Evolutionary conservation across 2,113 vertebrate species (phyloP).

Genomic region (Cranoglanis bouderius): DNA sequence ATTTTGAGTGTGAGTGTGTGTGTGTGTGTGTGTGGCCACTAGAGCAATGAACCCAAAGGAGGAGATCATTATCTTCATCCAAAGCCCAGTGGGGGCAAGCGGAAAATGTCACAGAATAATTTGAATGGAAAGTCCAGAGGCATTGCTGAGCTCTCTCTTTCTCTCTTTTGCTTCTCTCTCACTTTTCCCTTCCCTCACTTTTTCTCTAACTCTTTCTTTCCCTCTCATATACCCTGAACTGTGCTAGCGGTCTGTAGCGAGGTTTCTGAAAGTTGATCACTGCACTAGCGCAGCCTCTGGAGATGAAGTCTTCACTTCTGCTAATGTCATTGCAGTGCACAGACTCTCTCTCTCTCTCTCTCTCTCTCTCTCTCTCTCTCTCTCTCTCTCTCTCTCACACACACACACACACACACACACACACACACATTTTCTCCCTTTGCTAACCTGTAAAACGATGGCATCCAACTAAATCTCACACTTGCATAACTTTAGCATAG

Average conservation of each 20-base stretch:
- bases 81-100: conserved; percentile 17
- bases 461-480: background rate
- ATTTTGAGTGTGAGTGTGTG: background rate
- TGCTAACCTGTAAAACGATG: background rate
- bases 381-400: no score
- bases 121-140: conserved; percentile 41
- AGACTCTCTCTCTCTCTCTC: background rate
- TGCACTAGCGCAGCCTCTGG: conserved; percentile 56
- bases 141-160: conserved; percentile 26
- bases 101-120: conserved; percentile 44
- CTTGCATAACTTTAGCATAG: background rate
- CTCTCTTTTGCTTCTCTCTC: conserved; percentile 47
- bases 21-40: background rate
- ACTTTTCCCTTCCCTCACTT: conserved; percentile 51
- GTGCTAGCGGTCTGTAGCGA: conserved; percentile 54
- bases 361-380: background rate
- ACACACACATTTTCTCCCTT: background rate
- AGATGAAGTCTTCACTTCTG: conserved; percentile 62
- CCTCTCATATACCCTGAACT: conserved; percentile 52
- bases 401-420: background rate
- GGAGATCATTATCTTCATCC: conserved; percentile 28
- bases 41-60: conserved; percentile 8
- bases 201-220: conserved; percentile 50
- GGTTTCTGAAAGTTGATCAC: conserved; percentile 56
- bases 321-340: background rate